phyloP scores from a whole-genome alignment of 53 echinoderm and acorn worm genomes.

The Echinometra lucunter region DNA sequence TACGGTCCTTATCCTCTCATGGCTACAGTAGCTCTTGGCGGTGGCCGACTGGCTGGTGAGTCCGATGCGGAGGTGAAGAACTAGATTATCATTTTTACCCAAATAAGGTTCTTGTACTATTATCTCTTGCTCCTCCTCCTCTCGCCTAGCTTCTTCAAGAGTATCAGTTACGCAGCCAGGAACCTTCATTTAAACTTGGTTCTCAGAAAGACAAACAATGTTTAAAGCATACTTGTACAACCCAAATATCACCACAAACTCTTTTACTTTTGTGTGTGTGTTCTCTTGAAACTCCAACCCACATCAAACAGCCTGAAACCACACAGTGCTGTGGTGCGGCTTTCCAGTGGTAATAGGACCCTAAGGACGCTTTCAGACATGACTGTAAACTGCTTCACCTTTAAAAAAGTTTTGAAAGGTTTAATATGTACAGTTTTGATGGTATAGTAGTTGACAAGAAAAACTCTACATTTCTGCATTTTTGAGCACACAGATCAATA shows the following conservation, averaged over 20 bases:
- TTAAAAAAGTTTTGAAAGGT: no score
- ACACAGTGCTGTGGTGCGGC: neutral
- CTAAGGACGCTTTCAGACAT: neutral
- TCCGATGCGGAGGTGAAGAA: neutral
- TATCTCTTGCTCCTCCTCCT: neutral
- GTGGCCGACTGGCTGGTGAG: neutral
- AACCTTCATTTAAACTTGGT: neutral
- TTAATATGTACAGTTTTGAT: no score
- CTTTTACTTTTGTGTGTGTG: neutral
- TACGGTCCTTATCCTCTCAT: no score
- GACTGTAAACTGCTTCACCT: no score
- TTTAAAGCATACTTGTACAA: neutral
- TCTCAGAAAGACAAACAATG: neutral
- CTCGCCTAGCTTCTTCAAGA: neutral
- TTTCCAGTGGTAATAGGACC: neutral
- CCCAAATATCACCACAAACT: neutral
- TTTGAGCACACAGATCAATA: no score
- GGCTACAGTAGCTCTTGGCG: no score
- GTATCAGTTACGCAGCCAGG: neutral
- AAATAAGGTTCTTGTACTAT: neutral
- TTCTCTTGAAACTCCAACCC: neutral
- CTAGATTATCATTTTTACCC: neutral
- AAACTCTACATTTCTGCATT: no score
- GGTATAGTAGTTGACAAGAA: no score
- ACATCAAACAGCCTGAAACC: conserved; percentile 3